A percentile compares a stretch with the other conserved stretches of the same genome.
Conservation (phyloP, 92 coral and sea anemone genomes). For the Palythoa heliodiscus region DNA sequence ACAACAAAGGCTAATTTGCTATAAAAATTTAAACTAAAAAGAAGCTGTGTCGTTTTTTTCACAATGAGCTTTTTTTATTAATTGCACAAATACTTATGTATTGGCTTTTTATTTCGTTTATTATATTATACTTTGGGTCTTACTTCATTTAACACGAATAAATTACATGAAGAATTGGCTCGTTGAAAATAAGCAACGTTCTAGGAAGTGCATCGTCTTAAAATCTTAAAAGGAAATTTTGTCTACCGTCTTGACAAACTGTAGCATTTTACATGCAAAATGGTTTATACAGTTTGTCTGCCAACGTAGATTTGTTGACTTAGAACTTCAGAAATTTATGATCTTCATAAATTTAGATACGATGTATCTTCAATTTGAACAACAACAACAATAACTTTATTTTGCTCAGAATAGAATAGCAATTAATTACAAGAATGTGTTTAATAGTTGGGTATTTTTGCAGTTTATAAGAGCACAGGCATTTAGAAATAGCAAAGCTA, state of each 20-base stretch:
- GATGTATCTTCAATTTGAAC: background rate
- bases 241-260: background rate
- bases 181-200: background rate
- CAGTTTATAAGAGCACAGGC: too few species aligned
- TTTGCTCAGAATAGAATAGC: too few species aligned
- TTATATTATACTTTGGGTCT: slow-evolving; percentile 6
- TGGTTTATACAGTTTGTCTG: background rate
- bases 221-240: background rate
- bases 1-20: too few species aligned
- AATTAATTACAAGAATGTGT: too few species aligned
- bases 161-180: background rate
- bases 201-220: background rate
- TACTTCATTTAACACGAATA: slow-evolving; percentile 28
- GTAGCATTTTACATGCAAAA: background rate
- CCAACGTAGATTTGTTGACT: background rate
- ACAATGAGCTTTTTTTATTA: background rate
- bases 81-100: background rate
- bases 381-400: too few species aligned
- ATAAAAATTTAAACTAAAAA: too few species aligned
- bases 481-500: too few species aligned
- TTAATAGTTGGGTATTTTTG: too few species aligned
- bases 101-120: background rate
- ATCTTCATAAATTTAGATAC: background rate
- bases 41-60: background rate
- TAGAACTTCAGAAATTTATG: background rate